These are phyloP conservation scores for Leptobrachium ailaonicum DNA, from an alignment of 2,113 vertebrate species.

Conservation along the genomic window DNA sequence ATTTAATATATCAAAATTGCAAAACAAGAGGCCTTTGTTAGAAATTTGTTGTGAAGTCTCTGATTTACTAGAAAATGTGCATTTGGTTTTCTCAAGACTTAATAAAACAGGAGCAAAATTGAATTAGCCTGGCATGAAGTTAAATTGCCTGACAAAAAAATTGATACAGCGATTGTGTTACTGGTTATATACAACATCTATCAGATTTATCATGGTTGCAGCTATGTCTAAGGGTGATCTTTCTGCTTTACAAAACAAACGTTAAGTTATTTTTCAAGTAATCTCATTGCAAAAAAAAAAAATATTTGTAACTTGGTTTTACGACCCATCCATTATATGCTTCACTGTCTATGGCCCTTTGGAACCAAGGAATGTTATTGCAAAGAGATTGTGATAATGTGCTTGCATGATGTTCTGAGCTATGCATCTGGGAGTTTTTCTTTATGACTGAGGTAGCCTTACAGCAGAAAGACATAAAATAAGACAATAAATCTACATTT, in stretches of 20 bases:
- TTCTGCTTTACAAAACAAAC: conserved; percentile 39
- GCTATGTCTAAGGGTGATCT: conserved; percentile 34
- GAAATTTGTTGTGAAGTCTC: conserved; percentile 62
- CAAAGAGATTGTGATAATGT: conserved; percentile 46
- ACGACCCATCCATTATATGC: conserved; percentile 49
- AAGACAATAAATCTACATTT: conserved; percentile 39
- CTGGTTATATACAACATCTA: conserved; percentile 56
- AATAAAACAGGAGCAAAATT: conserved; percentile 70
- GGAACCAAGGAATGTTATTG: not conserved
- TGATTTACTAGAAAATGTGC: conserved; percentile 63
- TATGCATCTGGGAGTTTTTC: conserved; percentile 45
- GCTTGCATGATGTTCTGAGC: conserved; percentile 49
- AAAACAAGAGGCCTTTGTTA: conserved; percentile 62
- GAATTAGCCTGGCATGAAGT: conserved; percentile 68
- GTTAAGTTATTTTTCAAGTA: conserved; percentile 46
- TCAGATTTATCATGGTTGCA: conserved; percentile 46
- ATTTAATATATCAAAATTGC: conserved; percentile 75
- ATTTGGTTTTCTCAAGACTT: conserved; percentile 58
- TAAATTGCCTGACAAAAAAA: conserved; percentile 70
- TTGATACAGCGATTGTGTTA: conserved; percentile 58
- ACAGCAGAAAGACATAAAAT: conserved; percentile 52
- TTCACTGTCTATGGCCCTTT: conserved; percentile 38
- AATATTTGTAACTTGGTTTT: conserved; percentile 45
- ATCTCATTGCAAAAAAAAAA: conserved; percentile 36
- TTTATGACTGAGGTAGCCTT: conserved; percentile 48